Evolutionary conservation across 1,140 invertebrate genomes (phyloP).

Genomic region (Chrysomallon squamiferum): DNA sequence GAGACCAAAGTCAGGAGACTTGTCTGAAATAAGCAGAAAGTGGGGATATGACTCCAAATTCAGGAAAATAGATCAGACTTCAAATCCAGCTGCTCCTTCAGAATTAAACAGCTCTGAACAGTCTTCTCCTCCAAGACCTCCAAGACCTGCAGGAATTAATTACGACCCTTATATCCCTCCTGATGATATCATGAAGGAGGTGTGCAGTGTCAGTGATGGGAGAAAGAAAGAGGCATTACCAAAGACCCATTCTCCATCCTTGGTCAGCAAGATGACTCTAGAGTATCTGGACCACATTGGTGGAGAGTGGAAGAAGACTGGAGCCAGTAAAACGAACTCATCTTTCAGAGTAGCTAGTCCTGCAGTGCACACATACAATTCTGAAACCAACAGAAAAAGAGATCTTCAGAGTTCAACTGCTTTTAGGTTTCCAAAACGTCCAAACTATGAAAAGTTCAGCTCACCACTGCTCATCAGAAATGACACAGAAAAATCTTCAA

Average conservation of each 20-base stretch:
- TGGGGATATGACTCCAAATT: slow-evolving; percentile 26
- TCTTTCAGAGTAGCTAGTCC: too few relatives aligned
- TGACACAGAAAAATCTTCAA: too few relatives aligned
- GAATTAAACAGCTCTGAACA: too few relatives aligned
- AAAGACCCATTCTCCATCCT: slow-evolving; percentile 22
- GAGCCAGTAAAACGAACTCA: too few relatives aligned
- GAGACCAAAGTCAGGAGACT: slow-evolving; percentile 34
- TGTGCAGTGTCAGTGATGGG: slow-evolving; percentile 23
- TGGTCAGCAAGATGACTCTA: slow-evolving; percentile 41
- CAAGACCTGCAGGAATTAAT: background rate
- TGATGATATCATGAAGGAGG: slow-evolving; percentile 39
- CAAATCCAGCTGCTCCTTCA: too few relatives aligned
- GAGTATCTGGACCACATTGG: slow-evolving; percentile 52
- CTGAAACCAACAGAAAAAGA: too few relatives aligned
- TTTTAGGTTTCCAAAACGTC: too few relatives aligned
- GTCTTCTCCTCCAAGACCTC: too few relatives aligned
- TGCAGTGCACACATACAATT: too few relatives aligned
- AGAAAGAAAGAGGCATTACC: slow-evolving; percentile 21
- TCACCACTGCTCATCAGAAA: too few relatives aligned
- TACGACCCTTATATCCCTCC: slow-evolving; percentile 42
- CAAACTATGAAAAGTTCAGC: too few relatives aligned
- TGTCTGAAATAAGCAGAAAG: slow-evolving; percentile 32
- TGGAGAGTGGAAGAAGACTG: slow-evolving; percentile 35
- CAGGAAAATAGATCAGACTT: background rate
- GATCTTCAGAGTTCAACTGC: too few relatives aligned